phyloP scores from a whole-genome alignment of 2,888 invertebrate species.

The Dryobotodes eremita region DNA sequence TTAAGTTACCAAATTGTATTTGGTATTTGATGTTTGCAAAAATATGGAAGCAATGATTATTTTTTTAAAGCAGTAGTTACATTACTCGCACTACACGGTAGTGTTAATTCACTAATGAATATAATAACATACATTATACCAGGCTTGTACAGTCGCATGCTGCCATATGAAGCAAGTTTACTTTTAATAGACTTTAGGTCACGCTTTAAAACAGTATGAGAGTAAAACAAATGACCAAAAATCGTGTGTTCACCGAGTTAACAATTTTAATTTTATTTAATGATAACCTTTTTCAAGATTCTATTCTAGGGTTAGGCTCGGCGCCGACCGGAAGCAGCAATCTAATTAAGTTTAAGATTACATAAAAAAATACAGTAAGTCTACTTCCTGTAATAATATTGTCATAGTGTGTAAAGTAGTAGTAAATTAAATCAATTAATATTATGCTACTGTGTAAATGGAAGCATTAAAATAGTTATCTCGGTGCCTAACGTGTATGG shows the following conservation, averaged over 20 bases:
- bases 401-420: not conserved
- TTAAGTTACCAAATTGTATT: constrained; percentile 43
- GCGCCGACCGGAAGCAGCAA: not conserved
- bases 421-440: not conserved
- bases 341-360: constrained; percentile 1
- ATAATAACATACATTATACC: constrained; percentile 67
- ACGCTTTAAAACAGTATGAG: constrained; percentile 28
- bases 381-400: constrained; percentile 7
- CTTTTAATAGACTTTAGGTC: constrained; percentile 41
- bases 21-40: constrained; percentile 26
- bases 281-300: not conserved
- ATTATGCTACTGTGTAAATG: constrained; percentile 12
- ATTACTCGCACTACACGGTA: constrained; percentile 68
- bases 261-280: constrained; percentile 54
- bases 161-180: constrained; percentile 69
- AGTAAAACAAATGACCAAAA: constrained; percentile 41
- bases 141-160: constrained; percentile 71
- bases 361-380: not conserved
- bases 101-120: constrained; percentile 65
- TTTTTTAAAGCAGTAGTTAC: constrained; percentile 47
- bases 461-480: constrained; percentile 62
- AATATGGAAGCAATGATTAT: constrained; percentile 48
- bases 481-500: constrained; percentile 65
- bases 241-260: constrained; percentile 69
- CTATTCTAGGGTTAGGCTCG: not conserved